Base-by-base conservation (phyloP, 2,888 invertebrate species). In the Antitype chi region DNA sequence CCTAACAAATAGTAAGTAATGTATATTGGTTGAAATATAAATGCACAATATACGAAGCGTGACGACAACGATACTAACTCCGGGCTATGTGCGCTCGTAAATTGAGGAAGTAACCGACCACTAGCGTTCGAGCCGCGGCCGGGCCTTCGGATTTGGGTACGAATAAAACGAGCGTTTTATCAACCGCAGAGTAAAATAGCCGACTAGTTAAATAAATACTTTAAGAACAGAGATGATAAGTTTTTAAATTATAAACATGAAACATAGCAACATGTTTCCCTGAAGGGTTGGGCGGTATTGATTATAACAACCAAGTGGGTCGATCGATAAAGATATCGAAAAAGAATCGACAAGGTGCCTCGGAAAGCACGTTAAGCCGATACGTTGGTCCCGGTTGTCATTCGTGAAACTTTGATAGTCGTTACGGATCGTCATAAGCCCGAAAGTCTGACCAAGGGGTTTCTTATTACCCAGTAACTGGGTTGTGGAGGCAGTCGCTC, bases 51-150 rank as follows among this genome's bases (percentile, higher is more conserved):
- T 93, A 95, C 94, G 95, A 94, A 92, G 91, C 95, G 93, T 94
- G 94, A 94, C 95, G 94, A 94, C 94, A 93, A 92, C 93, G 91
- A 92, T 93, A 94, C 95, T 94, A 94, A 94, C 94, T 94, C 93
- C 91, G 90, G 90, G 89, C 92, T 92, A 92, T 91, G 92, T 92
- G 80, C 91, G 92, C 87, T 92, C 93, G 93, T 95, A 95, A 95
- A 95, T 95, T 91, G 93, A 90, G 92, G 91, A 94, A 94, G 94
- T 91, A 93, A 94, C 93, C 93, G 93, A 93, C 93, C 94, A 93
- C 90, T 91, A 89, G 91, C 90, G 89, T 88, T 91, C 90, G 92
- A 90, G 87, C 90, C 91, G 90, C 78, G 82, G 70, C 82, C 85
- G 91, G 88, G 90, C 91, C 91, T 92, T 92, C 91, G 92, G 93